A percentile compares a stretch with the other conserved stretches of the same genome.
These are phyloP conservation scores for Saccostrea echinata DNA, from an alignment of 1,140 invertebrate species.

Conservation along the genomic window DNA sequence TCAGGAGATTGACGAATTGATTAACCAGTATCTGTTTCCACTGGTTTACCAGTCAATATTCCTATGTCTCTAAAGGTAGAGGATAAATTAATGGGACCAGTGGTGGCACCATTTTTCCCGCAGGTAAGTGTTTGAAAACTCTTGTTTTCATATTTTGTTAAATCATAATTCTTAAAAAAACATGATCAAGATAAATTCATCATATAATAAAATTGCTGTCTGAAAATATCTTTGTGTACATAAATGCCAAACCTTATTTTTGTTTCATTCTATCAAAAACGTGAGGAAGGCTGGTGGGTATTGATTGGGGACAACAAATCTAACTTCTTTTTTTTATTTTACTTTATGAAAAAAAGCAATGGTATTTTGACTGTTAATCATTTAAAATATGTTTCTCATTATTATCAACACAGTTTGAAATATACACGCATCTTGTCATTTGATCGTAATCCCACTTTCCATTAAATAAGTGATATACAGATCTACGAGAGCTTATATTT, in stretches of 20 bases:
- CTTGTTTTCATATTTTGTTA: neutral
- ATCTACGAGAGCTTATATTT: too few species aligned
- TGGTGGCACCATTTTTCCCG: constrained; percentile 98
- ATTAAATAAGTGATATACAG: too few species aligned
- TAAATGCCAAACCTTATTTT: neutral
- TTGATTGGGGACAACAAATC: constrained; percentile 97
- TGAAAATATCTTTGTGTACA: neutral
- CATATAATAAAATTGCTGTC: neutral
- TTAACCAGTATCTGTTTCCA: constrained; percentile 77
- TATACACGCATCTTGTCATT: too few species aligned
- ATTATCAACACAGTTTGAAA: too few species aligned
- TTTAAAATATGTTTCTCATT: too few species aligned
- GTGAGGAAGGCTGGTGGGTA: constrained; percentile 99
- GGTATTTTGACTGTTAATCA: too few species aligned
- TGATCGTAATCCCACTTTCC: too few species aligned
- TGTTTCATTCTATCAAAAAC: constrained; percentile 84
- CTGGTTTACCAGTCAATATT: constrained; percentile 90
- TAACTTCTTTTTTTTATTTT: constrained; percentile 84
- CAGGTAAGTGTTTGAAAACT: constrained; percentile 84
- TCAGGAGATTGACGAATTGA: too few species aligned
- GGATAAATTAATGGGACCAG: constrained; percentile 97
- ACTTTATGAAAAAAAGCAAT: too few species aligned
- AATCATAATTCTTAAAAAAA: neutral
- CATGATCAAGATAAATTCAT: neutral
- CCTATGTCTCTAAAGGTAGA: constrained; percentile 96